Evolutionary conservation across 2,113 vertebrate species (phyloP).

Genomic region (Hippocampus mohnikei): DNA sequence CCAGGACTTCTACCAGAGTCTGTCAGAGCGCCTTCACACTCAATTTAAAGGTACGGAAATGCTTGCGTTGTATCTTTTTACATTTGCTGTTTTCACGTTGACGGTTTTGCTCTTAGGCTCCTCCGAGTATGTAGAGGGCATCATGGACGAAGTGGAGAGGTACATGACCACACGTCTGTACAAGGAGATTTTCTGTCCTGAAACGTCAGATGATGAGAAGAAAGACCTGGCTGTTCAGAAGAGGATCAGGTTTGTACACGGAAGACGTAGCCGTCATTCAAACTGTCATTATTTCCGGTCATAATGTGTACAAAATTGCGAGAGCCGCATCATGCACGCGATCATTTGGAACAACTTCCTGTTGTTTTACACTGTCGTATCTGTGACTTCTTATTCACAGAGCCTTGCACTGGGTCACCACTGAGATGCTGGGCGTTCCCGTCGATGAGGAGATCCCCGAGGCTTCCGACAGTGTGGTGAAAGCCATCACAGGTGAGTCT

Average conservation of each 20-base stretch:
- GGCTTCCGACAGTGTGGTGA: slow-evolving; percentile 91
- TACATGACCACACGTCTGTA: slow-evolving; percentile 94
- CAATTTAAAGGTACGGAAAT: slow-evolving; percentile 84
- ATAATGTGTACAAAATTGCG: not conserved
- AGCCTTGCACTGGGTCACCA: slow-evolving; percentile 93
- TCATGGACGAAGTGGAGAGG: slow-evolving; percentile 94
- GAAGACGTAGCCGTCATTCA: not conserved
- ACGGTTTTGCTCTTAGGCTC: slow-evolving; percentile 68
- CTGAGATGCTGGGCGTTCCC: slow-evolving; percentile 92
- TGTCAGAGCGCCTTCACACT: slow-evolving; percentile 85
- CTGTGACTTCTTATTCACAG: slow-evolving; percentile 56
- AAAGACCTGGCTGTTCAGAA: slow-evolving; percentile 91
- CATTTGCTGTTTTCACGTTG: not conserved
- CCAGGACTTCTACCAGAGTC: slow-evolving; percentile 95
- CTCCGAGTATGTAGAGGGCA: slow-evolving; percentile 82
- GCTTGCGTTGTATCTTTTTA: not conserved
- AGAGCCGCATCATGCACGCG: not conserved
- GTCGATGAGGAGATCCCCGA: slow-evolving; percentile 90
- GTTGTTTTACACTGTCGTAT: not conserved
- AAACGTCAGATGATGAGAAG: slow-evolving; percentile 92
- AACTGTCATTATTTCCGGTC: not conserved
- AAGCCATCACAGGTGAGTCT: slow-evolving; percentile 89
- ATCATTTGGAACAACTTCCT: not conserved
- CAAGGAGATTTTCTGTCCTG: slow-evolving; percentile 91
- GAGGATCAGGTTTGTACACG: slow-evolving; percentile 82